Base-by-base conservation (phyloP, 2,797 vertebrate species). In the Pseudocheirus occidentalis region DNA sequence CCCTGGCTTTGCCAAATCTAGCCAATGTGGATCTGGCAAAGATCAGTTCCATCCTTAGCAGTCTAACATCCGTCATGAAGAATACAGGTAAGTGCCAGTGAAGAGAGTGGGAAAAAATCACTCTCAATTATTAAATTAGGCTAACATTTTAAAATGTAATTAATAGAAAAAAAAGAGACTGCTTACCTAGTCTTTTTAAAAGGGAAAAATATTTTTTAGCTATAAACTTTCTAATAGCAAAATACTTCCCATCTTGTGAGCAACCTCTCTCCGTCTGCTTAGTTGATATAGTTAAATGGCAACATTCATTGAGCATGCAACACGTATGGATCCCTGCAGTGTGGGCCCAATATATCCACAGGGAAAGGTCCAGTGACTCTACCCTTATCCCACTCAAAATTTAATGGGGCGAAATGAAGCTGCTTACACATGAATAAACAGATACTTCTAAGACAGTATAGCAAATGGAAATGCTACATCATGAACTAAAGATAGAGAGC, bases 21-120 rank as follows among this genome's bases (percentile, higher is more conserved):
- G 99, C 99, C 92, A 99, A 99, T 28, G 99, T 99, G 97, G 99
- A 99, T 98, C 98, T 99, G 97, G 99, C 99, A 54, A 99, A 99
- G 98, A 99, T 99, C 98, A 99, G 99, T 98, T 99, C 99, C 97
- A 99, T 99, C 93, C 99, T 99, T 29, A 99, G 98, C 98, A 99
- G 99, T 18, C 98, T 99, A 94, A 99, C 99, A 0, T 99, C 99
- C 0, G 99, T 99, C 57, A 99, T 99, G 99, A 99, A 99, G 98
- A 99, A 98, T 90, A 99, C 99, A 97, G 99, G 99, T 99, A 97
- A 98, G 99, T 96, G 52, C 57, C 52, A 73, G 55, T 54, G 87
- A 93, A 27, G 21, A 81, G 9, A 31, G 53, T 89, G 55, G 7
- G 73, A 1, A 93, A 94, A 90, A 31, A 27, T 73, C 18, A 66